Evolutionary conservation across 2,113 vertebrate species (phyloP), one percentile per base, ranked within the genome.

Genomic region (Labrus mixtus): DNA sequence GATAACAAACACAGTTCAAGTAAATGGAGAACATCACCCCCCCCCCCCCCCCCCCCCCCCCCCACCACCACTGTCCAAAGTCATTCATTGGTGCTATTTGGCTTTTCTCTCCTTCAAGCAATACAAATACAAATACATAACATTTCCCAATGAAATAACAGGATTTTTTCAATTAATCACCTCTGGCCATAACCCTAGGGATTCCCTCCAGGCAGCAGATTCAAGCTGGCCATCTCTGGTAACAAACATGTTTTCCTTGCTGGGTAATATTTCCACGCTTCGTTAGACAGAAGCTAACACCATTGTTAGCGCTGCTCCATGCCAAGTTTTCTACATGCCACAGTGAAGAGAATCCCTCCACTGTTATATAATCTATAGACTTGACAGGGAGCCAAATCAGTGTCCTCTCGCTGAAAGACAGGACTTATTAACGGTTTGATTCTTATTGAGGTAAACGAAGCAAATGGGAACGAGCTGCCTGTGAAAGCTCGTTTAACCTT

Each of bases 371-470:
- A 93, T 80, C 81, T 66, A 73, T 78, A 80, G 66, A 43, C 55
- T 68, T 90, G 87, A 86, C 86, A 80, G 65, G 74, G 73, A 83
- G 84, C 82, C 87, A 82, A 83, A 90, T 79, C 67, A 53, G 76
- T 58, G 75, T 65, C 59, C 77, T 82, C 76, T 23, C 78, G 73
- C 71, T 68, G 63, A 89, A 87, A 82, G 77, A 82, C 62, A 60
- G 81, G 72, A 76, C 70, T 81, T 68, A 36, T 79, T 84, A 89
- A 88, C 77, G 57, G 66, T 65, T 87, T 89, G 84, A 90, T 90
- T 76, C 76, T 91, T 82, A 86, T 72, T 84, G 81, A 83, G 90
- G 74, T 77, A 82, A 92, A 90, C 87, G 68, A 92, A 84, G 76
- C 68, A 73, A 83, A 87, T 66, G 45, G 65, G 78, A 69, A 85